Percentiles rank a stretch among this genome's conserved stretches.
These are phyloP conservation scores for Vireo altiloquus DNA, from an alignment of 2,113 vertebrate genomes.

Conservation along the genomic window DNA sequence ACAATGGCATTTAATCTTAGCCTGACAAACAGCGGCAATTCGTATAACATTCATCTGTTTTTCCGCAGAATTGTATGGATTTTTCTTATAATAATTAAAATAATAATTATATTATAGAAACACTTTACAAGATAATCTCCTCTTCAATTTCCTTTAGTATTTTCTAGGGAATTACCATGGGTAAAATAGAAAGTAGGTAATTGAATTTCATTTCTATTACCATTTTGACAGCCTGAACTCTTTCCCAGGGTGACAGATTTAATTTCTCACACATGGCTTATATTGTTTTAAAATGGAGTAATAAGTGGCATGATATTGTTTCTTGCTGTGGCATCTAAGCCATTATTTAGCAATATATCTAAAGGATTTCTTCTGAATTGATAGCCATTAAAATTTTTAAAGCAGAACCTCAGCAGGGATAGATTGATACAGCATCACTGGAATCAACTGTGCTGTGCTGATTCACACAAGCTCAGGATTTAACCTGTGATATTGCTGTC, in stretches of 20 bases:
- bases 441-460: neutral
- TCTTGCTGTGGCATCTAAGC: neutral
- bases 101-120: slow-evolving; percentile 20
- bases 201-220: slow-evolving; percentile 51
- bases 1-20: neutral
- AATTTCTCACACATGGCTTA: slow-evolving; percentile 39
- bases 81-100: slow-evolving; percentile 27
- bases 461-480: neutral
- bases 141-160: slow-evolving; percentile 45
- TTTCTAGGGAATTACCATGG: slow-evolving; percentile 16
- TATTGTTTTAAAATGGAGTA: slow-evolving; percentile 47
- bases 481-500: neutral
- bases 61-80: neutral
- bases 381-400: neutral
- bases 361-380: neutral
- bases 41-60: neutral
- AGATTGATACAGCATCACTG: neutral
- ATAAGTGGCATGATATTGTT: slow-evolving; percentile 30
- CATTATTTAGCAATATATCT: slow-evolving; percentile 8
- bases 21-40: neutral
- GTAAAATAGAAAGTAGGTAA: slow-evolving; percentile 46
- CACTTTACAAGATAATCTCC: slow-evolving; percentile 4
- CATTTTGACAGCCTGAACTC: slow-evolving; percentile 52
- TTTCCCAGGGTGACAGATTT: slow-evolving; percentile 44
- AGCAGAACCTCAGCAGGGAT: neutral